Percentiles rank a stretch among this genome's conserved stretches.
These are phyloP conservation scores for Drosophila mayaguana DNA, from an alignment of 2,888 invertebrate genomes.

Conservation along the genomic window DNA sequence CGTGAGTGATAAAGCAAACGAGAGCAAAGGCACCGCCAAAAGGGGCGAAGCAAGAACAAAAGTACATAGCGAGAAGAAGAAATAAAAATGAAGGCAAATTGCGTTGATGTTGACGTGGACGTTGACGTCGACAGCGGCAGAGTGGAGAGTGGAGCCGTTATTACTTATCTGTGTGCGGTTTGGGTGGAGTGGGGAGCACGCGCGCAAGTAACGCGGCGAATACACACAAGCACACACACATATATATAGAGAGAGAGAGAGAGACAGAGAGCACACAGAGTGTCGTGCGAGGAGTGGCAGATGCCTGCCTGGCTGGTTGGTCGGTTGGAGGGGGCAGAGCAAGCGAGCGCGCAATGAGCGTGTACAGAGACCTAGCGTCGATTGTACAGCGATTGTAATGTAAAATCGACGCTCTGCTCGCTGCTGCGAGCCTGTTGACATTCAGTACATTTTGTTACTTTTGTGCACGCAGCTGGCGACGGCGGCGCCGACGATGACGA, in stretches of 20 bases:
- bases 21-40: conserved; percentile 69
- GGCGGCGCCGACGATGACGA: conserved; percentile 48
- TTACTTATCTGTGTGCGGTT: conserved; percentile 51
- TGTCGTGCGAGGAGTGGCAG: conserved; percentile 19
- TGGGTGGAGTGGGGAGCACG: conserved; percentile 43
- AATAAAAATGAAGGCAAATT: conserved; percentile 48
- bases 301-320: conserved; percentile 7
- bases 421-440: conserved; percentile 84
- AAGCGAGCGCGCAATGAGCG: conserved; percentile 73
- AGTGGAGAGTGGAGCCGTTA: conserved; percentile 62
- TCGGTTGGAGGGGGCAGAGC: conserved; percentile 11
- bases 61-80: conserved; percentile 39
- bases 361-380: conserved; percentile 70
- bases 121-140: conserved; percentile 32
- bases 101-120: conserved; percentile 35
- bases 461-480: conserved; percentile 77
- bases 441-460: conserved; percentile 86
- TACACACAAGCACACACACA: conserved; percentile 33
- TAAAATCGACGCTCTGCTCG: conserved; percentile 77
- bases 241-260: conserved; percentile 22
- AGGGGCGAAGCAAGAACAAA: conserved; percentile 48
- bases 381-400: conserved; percentile 82
- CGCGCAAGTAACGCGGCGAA: conserved; percentile 62
- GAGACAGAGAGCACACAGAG: conserved; percentile 35
- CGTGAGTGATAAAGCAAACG: conserved; percentile 67